These are phyloP conservation scores for Fopius arisanus DNA, from an alignment of 1,140 invertebrate species.

Conservation along the genomic window DNA sequence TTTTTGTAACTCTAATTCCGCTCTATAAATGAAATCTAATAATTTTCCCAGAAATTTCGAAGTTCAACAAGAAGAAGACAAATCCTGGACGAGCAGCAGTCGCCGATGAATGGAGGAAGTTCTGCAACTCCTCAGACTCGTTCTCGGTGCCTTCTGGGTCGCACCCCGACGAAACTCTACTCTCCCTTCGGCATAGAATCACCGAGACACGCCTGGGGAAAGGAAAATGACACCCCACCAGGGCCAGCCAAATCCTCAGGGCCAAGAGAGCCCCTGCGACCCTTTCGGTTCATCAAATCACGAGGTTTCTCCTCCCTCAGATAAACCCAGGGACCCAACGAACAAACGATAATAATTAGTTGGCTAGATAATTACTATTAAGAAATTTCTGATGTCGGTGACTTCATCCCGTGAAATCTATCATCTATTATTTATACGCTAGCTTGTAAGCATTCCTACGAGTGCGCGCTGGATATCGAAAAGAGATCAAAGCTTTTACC, in stretches of 20 bases:
- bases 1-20: no score
- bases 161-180: constrained; percentile 72
- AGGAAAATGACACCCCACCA: constrained; percentile 46
- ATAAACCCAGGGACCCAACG: constrained; percentile 42
- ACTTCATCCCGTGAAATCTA: background rate
- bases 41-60: constrained; percentile 64
- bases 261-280: constrained; percentile 38
- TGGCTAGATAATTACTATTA: background rate
- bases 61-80: constrained; percentile 68
- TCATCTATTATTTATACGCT: background rate
- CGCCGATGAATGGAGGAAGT: constrained; percentile 57
- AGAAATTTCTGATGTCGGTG: background rate
- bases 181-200: constrained; percentile 73
- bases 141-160: constrained; percentile 66
- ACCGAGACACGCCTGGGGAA: constrained; percentile 59
- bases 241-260: constrained; percentile 20
- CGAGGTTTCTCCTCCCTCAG: constrained; percentile 52
- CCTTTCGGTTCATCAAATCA: constrained; percentile 48
- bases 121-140: constrained; percentile 64
- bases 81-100: constrained; percentile 67
- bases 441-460: background rate
- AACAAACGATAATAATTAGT: constrained; percentile 4
- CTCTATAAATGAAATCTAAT: no score
- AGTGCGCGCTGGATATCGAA: background rate
- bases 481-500: background rate